These are phyloP conservation scores for Elymnias hypermnestra DNA, from an alignment of 1,140 invertebrate genomes.

Conservation along the genomic window DNA sequence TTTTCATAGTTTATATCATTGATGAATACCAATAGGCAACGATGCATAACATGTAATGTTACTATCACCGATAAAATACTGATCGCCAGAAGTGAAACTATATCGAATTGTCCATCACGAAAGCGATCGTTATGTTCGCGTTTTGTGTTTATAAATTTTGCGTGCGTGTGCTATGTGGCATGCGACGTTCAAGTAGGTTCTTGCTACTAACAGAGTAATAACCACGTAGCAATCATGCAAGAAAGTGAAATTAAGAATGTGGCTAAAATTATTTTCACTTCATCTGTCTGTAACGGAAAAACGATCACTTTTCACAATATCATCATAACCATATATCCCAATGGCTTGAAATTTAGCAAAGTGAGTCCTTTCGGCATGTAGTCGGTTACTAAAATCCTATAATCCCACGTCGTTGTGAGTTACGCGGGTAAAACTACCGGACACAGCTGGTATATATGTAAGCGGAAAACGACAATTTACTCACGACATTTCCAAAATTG, in stretches of 20 bases:
- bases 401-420: too few relatives aligned
- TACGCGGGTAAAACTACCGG: too few relatives aligned
- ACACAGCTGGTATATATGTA: too few relatives aligned
- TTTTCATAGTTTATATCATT: too few relatives aligned
- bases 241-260: slow-evolving; percentile 40
- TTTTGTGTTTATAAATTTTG: slow-evolving; percentile 51
- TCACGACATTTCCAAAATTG: too few relatives aligned
- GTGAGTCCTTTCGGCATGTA: too few relatives aligned
- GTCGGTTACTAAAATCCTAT: too few relatives aligned
- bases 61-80: slow-evolving; percentile 24
- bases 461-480: too few relatives aligned
- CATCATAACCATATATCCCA: too few relatives aligned
- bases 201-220: slow-evolving; percentile 23
- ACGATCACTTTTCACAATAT: too few relatives aligned
- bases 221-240: slow-evolving; percentile 25
- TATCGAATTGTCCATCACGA: slow-evolving; percentile 63
- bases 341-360: too few relatives aligned
- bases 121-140: slow-evolving; percentile 43
- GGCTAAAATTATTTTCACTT: slow-evolving; percentile 21
- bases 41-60: slow-evolving; percentile 14
- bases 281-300: too few relatives aligned
- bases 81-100: slow-evolving; percentile 67
- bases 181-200: slow-evolving; percentile 33
- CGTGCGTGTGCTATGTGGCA: slow-evolving; percentile 52
- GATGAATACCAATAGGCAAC: slow-evolving; percentile 10